A percentile compares a stretch with the other conserved stretches of the same genome.
These are phyloP conservation scores for Pseudobourletiella spinata DNA, from an alignment of 1,140 invertebrate species.

Conservation along the genomic window DNA sequence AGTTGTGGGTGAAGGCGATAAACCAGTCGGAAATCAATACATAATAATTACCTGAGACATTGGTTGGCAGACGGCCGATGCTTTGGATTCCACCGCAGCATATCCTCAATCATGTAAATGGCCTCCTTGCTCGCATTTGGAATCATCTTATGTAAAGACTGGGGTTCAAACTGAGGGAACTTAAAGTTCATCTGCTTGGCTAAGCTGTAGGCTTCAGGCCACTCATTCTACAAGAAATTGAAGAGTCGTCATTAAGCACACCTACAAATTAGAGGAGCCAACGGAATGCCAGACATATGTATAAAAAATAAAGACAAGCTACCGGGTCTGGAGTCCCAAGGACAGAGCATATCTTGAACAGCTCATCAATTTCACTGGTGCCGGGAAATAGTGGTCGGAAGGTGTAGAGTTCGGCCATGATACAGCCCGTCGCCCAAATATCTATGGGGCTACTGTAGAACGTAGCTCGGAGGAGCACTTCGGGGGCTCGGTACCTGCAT, in stretches of 20 bases:
- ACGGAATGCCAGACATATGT: too few species aligned
- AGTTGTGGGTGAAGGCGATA: too few species aligned
- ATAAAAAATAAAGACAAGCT: too few species aligned
- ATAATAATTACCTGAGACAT: slow-evolving; percentile 57
- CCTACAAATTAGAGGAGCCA: too few species aligned
- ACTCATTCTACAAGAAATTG: slow-evolving; percentile 60
- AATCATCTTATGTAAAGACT: slow-evolving; percentile 69
- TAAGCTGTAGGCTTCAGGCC: slow-evolving; percentile 89
- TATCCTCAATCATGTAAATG: slow-evolving; percentile 72
- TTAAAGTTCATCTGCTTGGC: slow-evolving; percentile 92
- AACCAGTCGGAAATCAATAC: too few species aligned
- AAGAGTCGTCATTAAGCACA: neutral
- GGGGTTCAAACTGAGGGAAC: slow-evolving; percentile 78
- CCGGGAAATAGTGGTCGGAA: slow-evolving; percentile 94
- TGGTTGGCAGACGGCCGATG: slow-evolving; percentile 84
- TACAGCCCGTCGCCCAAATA: slow-evolving; percentile 86
- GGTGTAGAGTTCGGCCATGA: slow-evolving; percentile 98
- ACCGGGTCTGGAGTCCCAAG: slow-evolving; percentile 89
- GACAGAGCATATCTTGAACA: slow-evolving; percentile 94
- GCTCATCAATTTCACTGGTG: slow-evolving; percentile 94
- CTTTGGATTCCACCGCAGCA: slow-evolving; percentile 86
- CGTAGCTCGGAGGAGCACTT: slow-evolving; percentile 90
- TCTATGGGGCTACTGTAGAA: slow-evolving; percentile 96
- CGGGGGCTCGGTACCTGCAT: slow-evolving; percentile 80
- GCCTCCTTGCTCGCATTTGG: slow-evolving; percentile 74